Base-by-base conservation (phyloP, 2,797 vertebrate species). In the Meda fulgida region DNA sequence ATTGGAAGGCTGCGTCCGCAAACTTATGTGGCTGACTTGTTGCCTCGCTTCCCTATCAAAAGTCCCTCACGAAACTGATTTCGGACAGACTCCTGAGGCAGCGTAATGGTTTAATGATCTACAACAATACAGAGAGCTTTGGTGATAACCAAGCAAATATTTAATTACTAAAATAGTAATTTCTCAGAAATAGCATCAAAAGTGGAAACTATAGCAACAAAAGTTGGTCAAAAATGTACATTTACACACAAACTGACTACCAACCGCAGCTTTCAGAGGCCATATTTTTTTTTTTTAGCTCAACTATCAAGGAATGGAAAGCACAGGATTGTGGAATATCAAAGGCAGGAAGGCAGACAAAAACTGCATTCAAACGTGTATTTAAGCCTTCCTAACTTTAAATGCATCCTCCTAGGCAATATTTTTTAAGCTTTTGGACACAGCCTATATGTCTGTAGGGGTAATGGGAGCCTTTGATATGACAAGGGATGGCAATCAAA, bases 381-480 rank as follows among this genome's bases (percentile, higher is more conserved):
- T 60, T 60, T 5, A 13, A 26, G n/a, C 10, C 23, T 60, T 26
- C n/a, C 11, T 5, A 60, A 1, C 4, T 26, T 26, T n/a, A 60
- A 60, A 60, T 26, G n/a, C 11, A 26, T 60, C n/a, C n/a, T 26
- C 11, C 0, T 5, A 60, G 58, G 58, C n/a, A 14, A 2, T 0
- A 60, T 60, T 26, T 1, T 60, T 60, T 26, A 14, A 60, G n/a
- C 58, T 60, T 63, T 29, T 13, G 10, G n/a, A 63, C 26, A 26
- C 11, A 29, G 58, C 58, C 58, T 60, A 14, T 63, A 26, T 48
- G 71, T 87, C 83, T 87, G 51, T 16, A 51, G 60, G 31, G 11
- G 55, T 86, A 85, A 79, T 43, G 53, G n/a, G 34, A 84, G 69
- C 26, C 14, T 75, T 58, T 65, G 55, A 38, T 85, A 80, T 55